Base-by-base conservation (phyloP, 2,888 invertebrate species). In the Atethmia centrago region DNA sequence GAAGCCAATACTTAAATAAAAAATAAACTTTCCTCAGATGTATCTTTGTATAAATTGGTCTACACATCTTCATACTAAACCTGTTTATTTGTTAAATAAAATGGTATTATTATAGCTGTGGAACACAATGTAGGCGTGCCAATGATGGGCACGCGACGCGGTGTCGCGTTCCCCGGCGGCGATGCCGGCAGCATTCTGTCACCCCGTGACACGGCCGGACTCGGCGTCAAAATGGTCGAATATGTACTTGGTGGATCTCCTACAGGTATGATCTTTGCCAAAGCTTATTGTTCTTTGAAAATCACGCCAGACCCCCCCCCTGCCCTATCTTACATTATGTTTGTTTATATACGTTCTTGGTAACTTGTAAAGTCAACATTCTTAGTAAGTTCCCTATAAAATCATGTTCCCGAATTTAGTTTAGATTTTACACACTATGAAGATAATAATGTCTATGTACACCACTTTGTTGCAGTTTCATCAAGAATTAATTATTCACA, bases 201-300 rank as follows among this genome's bases (percentile, higher is more conserved):
- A 63, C 98, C 99, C 62, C 97, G 98, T 82, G 98, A 99, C 93
- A 98, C 99, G 86, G 98, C 98, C 84, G 99, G 99, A 61, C 97
- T 99, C 85, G 99, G 99, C 86, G 99, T 99, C 87, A 99, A 99
- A 97, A 99, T 99, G 99, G 99, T 99, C 71, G 99, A 99, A 96
- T 99, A 99, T 94, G 99, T 99, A 77, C 97, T 99, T 89, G 98
- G 99, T 85, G 98, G 98, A 83, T 99, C 98, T 82, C 99, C 99
- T 36, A 99, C 99, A 86, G 96, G 96, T 96, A 93, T 87, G 80
- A 40, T 80, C 45, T 77, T 56, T 58, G 19, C 40, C 59, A 28
- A 42, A 31, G 28, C 10, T 53, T 36, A 5, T 31, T 42, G 16
- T 61, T 28, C 14, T 49, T 45, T 25, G 14, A 42, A 64, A 42